Base-by-base conservation (phyloP, 2,797 vertebrate species). In the Esox lucius region DNA sequence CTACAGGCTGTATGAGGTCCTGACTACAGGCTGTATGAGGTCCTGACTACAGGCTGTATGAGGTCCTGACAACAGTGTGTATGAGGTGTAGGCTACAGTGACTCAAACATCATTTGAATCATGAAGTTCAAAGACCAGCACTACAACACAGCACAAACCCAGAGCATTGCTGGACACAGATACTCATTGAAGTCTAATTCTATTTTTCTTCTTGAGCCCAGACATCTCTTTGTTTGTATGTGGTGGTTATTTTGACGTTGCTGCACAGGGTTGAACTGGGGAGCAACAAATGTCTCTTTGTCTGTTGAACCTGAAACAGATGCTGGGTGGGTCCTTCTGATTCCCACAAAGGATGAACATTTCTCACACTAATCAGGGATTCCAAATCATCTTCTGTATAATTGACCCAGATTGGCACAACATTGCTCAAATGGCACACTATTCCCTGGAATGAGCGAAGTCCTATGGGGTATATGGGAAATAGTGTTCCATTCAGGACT, bases 251-350 rank as follows among this genome's bases (percentile, higher is more conserved):
- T 59, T 70, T 56, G 51, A 61, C 73, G 68, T 13, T 33, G 61
- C 39, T 64, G 59, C 35, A 49, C n/a, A 19, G 51, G 46, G 68
- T 67, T 66, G 28, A 28, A 1, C 9, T 19, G 31, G 53, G 59
- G 22, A 24, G 26, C 48, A 68, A 42, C 39, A 56, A 49, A 53
- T 12, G 33, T 9, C 17, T 22, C 61, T 73, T 73, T 76, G 65
- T 46, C 39, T 70, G 3, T 17, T 66, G 16, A 73, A 67, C 46
- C 62, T 67, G 19, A 70, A 70, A 64, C 74, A 62, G 35, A 75
- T 24, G 26, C 24, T 53, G 1, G 22, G 16, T 13, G 59, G 9
- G 5, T 16, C 31, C 28, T 9, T 28, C 35, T n/a, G 24, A 56
- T n/a, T 75, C 64, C 59, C 65, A 74, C 15, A 11, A 16, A 16